Evolutionary conservation across 2,888 invertebrate genomes (phyloP), one percentile per base, ranked within the genome.

Genomic region (Drosophila mimica): DNA sequence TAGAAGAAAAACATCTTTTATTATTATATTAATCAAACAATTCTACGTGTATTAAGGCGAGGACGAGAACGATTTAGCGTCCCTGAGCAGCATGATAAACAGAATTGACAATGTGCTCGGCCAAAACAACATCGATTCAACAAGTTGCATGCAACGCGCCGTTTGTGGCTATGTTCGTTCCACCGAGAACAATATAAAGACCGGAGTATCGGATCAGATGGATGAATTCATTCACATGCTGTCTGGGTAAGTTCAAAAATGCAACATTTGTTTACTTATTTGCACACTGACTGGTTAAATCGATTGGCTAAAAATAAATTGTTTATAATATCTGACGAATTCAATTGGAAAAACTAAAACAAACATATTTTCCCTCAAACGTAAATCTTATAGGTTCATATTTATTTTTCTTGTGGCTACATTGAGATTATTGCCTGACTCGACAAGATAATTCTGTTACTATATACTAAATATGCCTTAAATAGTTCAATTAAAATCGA

Each of bases 131-230:
- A 95, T 96, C 49, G 96, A 96, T 90, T 95, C 96, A 0, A 94
- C 95, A 2, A 95, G 95, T 4, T 96, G 96, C 82, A 94, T 95
- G 94, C 96, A 96, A 92, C 94, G 96, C 11, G 93, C 96, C 7
- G 94, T 96, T 34, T 96, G 96, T 85, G 95, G 95, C 0, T 96
- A 96, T 90, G 95, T 96, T 0, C 95, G 96, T 77, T 94, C 95
- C 43, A 96, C 96, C 0, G 95, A 95, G 78, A 95, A 94, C 76
- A 96, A 95, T 86, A 94, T 95, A 89, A 92, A 94, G 68, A 93
- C 93, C 36, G 96, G 96, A 4, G 94, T 95, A 76, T 94, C 95
- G 0, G 95, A 95, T 9, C 95, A 95, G 66, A 93, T 96, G 67
- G 96, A 96, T 88, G 94, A 94, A 63, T 91, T 96, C 38, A 93